Evolutionary conservation across 37 sponge, comb jelly and placozoan genomes (phyloP), one percentile per base, ranked within the genome.

Genomic region (Oopsacas minuta): DNA sequence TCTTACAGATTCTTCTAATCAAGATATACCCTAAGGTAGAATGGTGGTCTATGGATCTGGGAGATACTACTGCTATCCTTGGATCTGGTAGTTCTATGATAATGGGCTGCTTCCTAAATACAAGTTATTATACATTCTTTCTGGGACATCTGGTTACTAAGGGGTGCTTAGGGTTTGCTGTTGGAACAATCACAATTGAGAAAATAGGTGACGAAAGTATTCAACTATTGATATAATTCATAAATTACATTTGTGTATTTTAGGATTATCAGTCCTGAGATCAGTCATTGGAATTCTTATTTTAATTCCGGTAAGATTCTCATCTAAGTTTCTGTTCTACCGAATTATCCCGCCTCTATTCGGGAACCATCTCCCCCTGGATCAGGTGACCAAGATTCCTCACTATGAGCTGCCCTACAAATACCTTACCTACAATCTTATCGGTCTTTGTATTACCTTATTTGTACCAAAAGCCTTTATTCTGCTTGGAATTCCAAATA

Each of bases 391-490:
- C 28, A 90, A 91, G 37, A 39, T 90, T 53, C 93, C 93, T 0
- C 84, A 90, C 53, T 90, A 93, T 28, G 96, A 93, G 53, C 84
- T 96, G 38, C 94, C 96, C 0, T 92, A 92, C 86, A 92, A 92
- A 83, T 42, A 93, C 25, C 86, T 93, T 36, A 93, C 92, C 3
- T 96, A 96, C 52, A 61, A 61, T 34, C 17, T 61, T 3, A 25
- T 61, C 1, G 75, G 75, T 5, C 22, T 61, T n/a, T 25, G 22
- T 5, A 61, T 61, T 3, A 61, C 75, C 5, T 34, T 61, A 5
- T 10, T 10, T 10, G 30, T 61, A 25, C 75, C 75, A 3, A 3
- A 32, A 25, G 7, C 75, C 30, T 61, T 61, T 34, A 5, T 7
- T 3, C 30, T 61, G 28, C 75, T 61, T 25, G 75, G 75, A 12